Evolutionary conservation across 1,140 invertebrate genomes (phyloP).

Genomic region (Neodiprion lecontei): DNA sequence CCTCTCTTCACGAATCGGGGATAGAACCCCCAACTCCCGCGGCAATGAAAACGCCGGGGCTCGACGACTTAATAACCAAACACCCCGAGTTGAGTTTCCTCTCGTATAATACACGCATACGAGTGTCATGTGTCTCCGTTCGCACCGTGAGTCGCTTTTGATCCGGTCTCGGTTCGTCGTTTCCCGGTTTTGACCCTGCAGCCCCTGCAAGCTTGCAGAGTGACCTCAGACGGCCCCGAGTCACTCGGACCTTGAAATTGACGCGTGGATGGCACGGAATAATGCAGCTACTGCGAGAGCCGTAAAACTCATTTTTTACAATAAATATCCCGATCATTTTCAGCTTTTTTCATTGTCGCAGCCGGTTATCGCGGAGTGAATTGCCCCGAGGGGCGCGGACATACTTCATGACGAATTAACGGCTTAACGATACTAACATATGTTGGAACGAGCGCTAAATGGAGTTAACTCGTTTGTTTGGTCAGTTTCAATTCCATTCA

Average conservation of each 20-base stretch:
- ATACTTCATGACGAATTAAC: not conserved
- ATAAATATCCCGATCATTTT: not conserved
- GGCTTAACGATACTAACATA: not conserved
- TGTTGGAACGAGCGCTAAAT: not conserved
- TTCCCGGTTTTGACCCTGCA: not conserved
- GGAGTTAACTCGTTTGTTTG: not conserved
- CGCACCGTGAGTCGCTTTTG: slow-evolving; percentile 14
- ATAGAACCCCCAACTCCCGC: slow-evolving; percentile 37
- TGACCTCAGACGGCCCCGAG: not conserved
- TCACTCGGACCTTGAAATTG: not conserved
- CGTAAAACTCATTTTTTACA: not conserved
- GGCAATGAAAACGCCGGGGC: slow-evolving; percentile 24
- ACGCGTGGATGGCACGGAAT: not conserved
- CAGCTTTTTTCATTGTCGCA: not conserved
- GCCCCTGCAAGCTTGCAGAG: not conserved
- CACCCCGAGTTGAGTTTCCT: slow-evolving; percentile 48
- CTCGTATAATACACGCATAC: too few species aligned
- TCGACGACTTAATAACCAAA: slow-evolving; percentile 57
- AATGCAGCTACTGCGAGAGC: not conserved
- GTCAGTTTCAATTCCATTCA: not conserved
- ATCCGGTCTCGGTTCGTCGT: slow-evolving; percentile 21
- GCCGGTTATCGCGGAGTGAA: too few species aligned
- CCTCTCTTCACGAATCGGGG: slow-evolving; percentile 42
- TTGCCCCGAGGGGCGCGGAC: too few species aligned
- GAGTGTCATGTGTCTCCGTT: slow-evolving; percentile 21